These are phyloP conservation scores for Maniola jurtina DNA, from an alignment of 1,140 invertebrate genomes.

Conservation along the genomic window DNA sequence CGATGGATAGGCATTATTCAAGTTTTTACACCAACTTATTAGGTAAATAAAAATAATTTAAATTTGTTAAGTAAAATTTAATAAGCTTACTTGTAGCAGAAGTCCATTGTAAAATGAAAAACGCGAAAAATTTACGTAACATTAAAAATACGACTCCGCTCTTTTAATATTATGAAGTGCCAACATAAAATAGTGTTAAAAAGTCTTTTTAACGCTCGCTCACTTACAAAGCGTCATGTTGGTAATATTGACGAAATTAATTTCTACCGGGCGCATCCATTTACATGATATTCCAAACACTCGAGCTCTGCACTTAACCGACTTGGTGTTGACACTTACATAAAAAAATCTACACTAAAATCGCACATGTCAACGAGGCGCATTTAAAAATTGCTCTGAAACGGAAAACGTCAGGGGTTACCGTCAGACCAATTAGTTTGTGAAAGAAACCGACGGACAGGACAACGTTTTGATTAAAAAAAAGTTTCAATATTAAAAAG, in stretches of 20 bases:
- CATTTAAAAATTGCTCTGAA: slow-evolving; percentile 55
- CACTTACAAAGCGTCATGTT: slow-evolving; percentile 25
- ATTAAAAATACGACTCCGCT: slow-evolving; percentile 18
- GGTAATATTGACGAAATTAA: slow-evolving; percentile 42
- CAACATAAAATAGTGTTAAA: slow-evolving; percentile 22
- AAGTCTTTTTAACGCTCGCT: slow-evolving; percentile 20
- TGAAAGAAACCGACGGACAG: slow-evolving; percentile 67
- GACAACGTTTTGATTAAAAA: slow-evolving; percentile 65
- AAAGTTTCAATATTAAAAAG: slow-evolving; percentile 54
- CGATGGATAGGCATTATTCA: too few species aligned
- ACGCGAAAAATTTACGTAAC: slow-evolving; percentile 6
- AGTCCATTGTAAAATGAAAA: neutral
- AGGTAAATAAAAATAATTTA: too few species aligned
- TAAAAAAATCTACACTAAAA: slow-evolving; percentile 48
- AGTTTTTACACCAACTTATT: too few species aligned
- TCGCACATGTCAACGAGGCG: slow-evolving; percentile 54
- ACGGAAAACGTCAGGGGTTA: slow-evolving; percentile 57
- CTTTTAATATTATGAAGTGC: slow-evolving; percentile 16
- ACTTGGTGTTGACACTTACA: slow-evolving; percentile 48
- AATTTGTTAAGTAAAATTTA: neutral
- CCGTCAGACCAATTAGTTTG: slow-evolving; percentile 73
- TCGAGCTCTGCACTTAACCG: slow-evolving; percentile 26
- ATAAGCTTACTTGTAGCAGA: neutral
- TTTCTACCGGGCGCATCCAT: slow-evolving; percentile 25
- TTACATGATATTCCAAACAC: slow-evolving; percentile 30